These are phyloP conservation scores for Phylloscopus whistleri DNA, from an alignment of 2,113 vertebrate genomes.

Conservation along the genomic window DNA sequence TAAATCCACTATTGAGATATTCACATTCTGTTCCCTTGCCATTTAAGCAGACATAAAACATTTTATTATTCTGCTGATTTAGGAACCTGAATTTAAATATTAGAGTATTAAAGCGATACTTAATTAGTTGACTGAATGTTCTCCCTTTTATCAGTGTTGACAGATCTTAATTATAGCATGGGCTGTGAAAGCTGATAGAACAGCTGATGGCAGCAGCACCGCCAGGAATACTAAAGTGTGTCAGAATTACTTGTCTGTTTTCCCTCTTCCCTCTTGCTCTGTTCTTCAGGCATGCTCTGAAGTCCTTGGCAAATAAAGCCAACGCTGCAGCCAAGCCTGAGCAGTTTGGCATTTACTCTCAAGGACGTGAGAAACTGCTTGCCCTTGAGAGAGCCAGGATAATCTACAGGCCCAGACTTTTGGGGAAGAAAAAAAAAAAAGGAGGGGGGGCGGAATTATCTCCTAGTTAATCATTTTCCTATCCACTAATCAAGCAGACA, in stretches of 20 bases:
- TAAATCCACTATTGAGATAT: conserved; percentile 55
- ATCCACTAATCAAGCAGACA: not conserved
- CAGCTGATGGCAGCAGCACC: conserved; percentile 67
- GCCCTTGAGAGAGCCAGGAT: conserved; percentile 15
- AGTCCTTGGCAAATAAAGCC: conserved; percentile 61
- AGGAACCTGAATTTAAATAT: conserved; percentile 74
- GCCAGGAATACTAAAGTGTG: conserved; percentile 62
- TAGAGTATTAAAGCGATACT: conserved; percentile 72
- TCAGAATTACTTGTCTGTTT: conserved; percentile 60
- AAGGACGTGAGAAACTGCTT: conserved; percentile 53
- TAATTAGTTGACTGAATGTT: conserved; percentile 76
- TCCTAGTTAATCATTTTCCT: not conserved
- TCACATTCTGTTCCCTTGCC: conserved; percentile 62
- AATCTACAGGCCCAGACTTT: not conserved
- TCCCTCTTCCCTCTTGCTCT: conserved; percentile 37
- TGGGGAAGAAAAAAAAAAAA: too few relatives aligned
- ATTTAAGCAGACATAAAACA: conserved; percentile 69
- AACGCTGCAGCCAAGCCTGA: conserved; percentile 3
- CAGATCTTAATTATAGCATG: conserved; percentile 73
- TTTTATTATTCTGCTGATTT: conserved; percentile 71
- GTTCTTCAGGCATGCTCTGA: conserved; percentile 44
- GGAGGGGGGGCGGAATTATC: not conserved
- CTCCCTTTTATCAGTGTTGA: conserved; percentile 74
- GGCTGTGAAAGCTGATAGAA: conserved; percentile 66
- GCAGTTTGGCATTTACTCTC: conserved; percentile 45